Evolutionary conservation across 2,888 invertebrate genomes (phyloP).

Genomic region (Acrobasis suavella): DNA sequence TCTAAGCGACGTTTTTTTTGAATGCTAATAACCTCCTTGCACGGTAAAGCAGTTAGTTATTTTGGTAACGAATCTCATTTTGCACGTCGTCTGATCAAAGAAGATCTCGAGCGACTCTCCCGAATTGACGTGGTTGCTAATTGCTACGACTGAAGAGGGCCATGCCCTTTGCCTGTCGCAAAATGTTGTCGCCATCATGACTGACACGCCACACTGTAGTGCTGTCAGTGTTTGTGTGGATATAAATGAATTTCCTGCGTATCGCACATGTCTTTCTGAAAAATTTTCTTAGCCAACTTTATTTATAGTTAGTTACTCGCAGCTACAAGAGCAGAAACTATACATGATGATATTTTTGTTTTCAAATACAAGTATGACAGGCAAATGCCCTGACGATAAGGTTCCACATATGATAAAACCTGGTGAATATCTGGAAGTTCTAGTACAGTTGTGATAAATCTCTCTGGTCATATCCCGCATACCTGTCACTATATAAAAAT

Average conservation of each 20-base stretch:
- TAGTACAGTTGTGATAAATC: too few species aligned
- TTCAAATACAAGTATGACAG: too few species aligned
- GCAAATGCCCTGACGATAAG: too few species aligned
- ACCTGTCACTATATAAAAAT: too few species aligned
- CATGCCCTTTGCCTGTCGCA: constrained; percentile 21
- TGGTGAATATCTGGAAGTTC: too few species aligned
- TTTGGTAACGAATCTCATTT: constrained; percentile 67
- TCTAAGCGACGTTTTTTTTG: constrained; percentile 51
- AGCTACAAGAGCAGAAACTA: too few species aligned
- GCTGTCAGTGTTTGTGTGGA: constrained; percentile 21
- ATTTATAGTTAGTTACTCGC: too few species aligned
- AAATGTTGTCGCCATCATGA: constrained; percentile 31
- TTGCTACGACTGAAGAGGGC: constrained; percentile 63
- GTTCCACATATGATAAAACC: too few species aligned
- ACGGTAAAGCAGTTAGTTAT: constrained; percentile 52
- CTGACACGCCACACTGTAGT: constrained; percentile 33
- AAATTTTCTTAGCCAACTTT: too few species aligned
- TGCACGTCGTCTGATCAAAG: constrained; percentile 70
- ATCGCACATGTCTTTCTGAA: not conserved
- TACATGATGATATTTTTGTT: too few species aligned
- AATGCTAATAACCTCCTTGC: constrained; percentile 65
- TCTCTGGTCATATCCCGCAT: too few species aligned
- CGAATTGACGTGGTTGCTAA: constrained; percentile 68
- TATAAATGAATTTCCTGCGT: constrained; percentile 21
- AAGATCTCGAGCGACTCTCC: constrained; percentile 49